A percentile compares a stretch with the other conserved stretches of the same genome.
Conservation (phyloP, 1,140 invertebrate genomes). For the Ephestia elutella region DNA sequence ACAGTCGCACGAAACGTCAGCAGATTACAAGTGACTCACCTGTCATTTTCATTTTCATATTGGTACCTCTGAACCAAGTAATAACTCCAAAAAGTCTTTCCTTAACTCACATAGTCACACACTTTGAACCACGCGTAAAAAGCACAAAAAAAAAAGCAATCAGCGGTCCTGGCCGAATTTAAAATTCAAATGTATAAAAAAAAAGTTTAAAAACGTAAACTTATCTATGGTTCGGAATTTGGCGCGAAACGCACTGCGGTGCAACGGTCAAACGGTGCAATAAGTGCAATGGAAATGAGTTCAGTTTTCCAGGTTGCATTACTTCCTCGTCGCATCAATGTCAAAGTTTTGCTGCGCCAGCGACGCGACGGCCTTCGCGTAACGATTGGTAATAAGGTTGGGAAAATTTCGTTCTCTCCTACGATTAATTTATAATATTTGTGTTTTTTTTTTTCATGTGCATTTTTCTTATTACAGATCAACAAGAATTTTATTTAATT, state of each 20-base stretch:
- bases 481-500: no score
- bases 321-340: slow-evolving; percentile 52
- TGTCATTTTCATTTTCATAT: background rate
- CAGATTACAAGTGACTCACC: background rate
- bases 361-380: slow-evolving; percentile 8
- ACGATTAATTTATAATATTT: no score
- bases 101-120: background rate
- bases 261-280: slow-evolving; percentile 28
- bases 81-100: background rate
- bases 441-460: no score
- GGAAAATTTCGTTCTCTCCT: background rate
- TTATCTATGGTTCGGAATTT: slow-evolving; percentile 23
- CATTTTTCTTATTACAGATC: no score
- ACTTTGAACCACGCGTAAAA: background rate
- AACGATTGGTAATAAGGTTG: background rate
- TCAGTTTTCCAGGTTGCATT: slow-evolving; percentile 27
- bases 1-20: no score
- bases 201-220: background rate
- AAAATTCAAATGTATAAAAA: background rate
- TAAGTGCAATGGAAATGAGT: slow-evolving; percentile 32
- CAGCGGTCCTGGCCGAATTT: background rate
- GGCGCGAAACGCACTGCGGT: slow-evolving; percentile 32
- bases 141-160: background rate
- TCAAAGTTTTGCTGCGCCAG: slow-evolving; percentile 41
- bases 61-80: background rate